These are phyloP conservation scores for Telmatochromis bifrenatus DNA, from an alignment of 2,113 vertebrate genomes.

Conservation along the genomic window DNA sequence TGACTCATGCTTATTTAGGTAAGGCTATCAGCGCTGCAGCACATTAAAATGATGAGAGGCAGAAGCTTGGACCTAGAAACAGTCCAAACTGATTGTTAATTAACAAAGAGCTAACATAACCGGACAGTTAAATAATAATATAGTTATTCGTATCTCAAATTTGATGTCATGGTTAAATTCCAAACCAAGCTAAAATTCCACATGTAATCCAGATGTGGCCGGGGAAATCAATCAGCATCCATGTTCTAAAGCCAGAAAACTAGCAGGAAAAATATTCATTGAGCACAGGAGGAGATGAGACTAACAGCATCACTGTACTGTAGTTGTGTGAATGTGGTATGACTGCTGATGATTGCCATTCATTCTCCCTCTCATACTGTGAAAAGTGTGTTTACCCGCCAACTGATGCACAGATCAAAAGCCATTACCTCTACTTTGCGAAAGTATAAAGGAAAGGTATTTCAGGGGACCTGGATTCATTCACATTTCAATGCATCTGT, in stretches of 20 bases:
- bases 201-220: not conserved
- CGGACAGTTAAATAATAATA: not conserved
- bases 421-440: constrained; percentile 41
- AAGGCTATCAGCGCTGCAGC: not conserved
- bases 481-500: constrained; percentile 26
- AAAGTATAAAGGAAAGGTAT: constrained; percentile 27
- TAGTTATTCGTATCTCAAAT: not conserved
- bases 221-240: not conserved
- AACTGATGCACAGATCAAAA: constrained; percentile 58
- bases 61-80: not conserved
- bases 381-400: constrained; percentile 22
- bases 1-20: not conserved
- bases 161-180: not conserved
- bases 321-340: not conserved
- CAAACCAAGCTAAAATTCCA: not conserved
- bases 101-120: not conserved
- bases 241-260: not conserved
- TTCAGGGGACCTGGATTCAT: constrained; percentile 11
- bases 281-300: not conserved
- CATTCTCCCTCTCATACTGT: constrained; percentile 1
- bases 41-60: not conserved
- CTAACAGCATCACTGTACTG: not conserved
- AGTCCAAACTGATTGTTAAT: not conserved
- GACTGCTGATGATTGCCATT: not conserved
- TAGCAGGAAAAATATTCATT: not conserved